phyloP scores from a whole-genome alignment of 1,140 invertebrate species.

The Drosophila suzukii region DNA sequence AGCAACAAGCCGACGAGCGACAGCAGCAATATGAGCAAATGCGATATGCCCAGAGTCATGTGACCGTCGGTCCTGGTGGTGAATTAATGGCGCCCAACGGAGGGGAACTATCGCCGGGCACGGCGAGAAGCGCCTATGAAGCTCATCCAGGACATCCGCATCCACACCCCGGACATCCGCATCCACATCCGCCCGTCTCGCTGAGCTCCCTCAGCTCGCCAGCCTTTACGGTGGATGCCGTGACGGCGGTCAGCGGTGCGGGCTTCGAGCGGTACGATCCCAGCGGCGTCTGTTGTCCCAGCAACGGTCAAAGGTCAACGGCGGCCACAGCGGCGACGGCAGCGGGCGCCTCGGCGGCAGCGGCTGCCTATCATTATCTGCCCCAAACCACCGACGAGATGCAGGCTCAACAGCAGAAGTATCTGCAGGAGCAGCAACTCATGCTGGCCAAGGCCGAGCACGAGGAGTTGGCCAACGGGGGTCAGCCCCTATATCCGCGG shows the following conservation, averaged over 20 bases:
- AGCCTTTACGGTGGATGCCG: slow-evolving; percentile 79
- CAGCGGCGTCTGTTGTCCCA: slow-evolving; percentile 76
- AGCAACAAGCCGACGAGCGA: slow-evolving; percentile 67
- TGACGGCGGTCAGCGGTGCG: slow-evolving; percentile 87
- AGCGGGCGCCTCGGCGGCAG: slow-evolving; percentile 74
- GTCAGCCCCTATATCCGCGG: slow-evolving; percentile 90
- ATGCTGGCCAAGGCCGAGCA: slow-evolving; percentile 88
- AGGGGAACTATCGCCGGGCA: slow-evolving; percentile 68
- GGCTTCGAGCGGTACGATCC: slow-evolving; percentile 91
- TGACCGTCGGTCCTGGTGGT: slow-evolving; percentile 7
- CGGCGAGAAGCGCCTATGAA: slow-evolving; percentile 69
- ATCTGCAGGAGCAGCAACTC: slow-evolving; percentile 88
- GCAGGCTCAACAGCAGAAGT: slow-evolving; percentile 86
- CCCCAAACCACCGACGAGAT: slow-evolving; percentile 82
- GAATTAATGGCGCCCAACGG: slow-evolving; percentile 60
- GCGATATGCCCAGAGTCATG: slow-evolving; percentile 68
- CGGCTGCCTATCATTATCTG: slow-evolving; percentile 87
- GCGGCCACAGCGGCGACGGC: slow-evolving; percentile 49
- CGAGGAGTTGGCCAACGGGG: slow-evolving; percentile 85
- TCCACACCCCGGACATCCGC: slow-evolving; percentile 75
- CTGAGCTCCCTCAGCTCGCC: slow-evolving; percentile 65
- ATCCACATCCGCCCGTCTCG: slow-evolving; percentile 77
- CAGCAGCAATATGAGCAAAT: slow-evolving; percentile 78
- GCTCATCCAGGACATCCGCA: slow-evolving; percentile 72
- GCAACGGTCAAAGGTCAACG: slow-evolving; percentile 61